Conservation (phyloP, 2,888 invertebrate genomes). For the Miltochrista miniata region DNA sequence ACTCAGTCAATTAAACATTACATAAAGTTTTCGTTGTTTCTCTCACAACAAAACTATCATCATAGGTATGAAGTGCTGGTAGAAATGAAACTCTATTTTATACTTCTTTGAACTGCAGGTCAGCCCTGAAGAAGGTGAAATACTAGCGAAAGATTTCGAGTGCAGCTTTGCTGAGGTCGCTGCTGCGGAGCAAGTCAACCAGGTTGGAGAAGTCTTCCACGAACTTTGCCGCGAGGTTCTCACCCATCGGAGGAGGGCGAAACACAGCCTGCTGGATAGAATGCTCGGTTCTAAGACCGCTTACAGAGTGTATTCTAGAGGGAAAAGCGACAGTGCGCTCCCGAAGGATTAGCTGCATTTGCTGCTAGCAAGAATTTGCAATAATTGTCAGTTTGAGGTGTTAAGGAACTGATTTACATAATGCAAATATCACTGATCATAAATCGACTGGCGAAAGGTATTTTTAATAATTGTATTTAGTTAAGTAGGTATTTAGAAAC, state of each 20-base stretch:
- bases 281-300: constrained; percentile 91
- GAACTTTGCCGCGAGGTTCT: constrained; percentile 93
- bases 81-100: too few species aligned
- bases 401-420: too few species aligned
- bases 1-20: too few species aligned
- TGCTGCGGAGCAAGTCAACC: constrained; percentile 93
- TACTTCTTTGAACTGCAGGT: constrained; percentile 70
- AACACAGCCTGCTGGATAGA: constrained; percentile 92
- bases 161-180: constrained; percentile 95
- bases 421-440: too few species aligned
- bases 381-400: too few species aligned
- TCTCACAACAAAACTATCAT: too few species aligned
- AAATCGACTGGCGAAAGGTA: too few species aligned
- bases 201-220: constrained; percentile 93
- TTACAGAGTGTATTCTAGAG: constrained; percentile 90
- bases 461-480: too few species aligned
- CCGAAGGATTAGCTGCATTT: constrained; percentile 87
- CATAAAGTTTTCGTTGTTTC: too few species aligned
- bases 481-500: too few species aligned
- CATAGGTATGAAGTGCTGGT: too few species aligned
- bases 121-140: constrained; percentile 94
- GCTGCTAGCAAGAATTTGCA: too few species aligned
- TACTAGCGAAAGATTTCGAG: constrained; percentile 93
- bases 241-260: constrained; percentile 90
- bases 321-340: constrained; percentile 94